A percentile compares a stretch with the other conserved stretches of the same genome.
Evolutionary conservation across 2,797 vertebrate genomes (phyloP).

Genomic region (Lacerta bilineata): DNA sequence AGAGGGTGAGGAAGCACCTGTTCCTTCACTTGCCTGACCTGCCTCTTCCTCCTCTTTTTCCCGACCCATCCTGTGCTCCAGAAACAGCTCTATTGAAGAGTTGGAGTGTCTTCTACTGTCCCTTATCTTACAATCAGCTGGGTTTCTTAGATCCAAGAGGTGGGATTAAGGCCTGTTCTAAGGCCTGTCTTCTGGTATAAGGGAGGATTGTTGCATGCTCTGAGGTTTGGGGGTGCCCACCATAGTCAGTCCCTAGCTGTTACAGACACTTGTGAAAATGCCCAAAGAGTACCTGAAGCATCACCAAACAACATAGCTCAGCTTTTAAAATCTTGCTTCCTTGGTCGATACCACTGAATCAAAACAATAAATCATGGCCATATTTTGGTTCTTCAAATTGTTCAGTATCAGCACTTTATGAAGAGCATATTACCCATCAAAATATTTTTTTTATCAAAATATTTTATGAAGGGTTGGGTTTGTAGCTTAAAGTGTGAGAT

Average conservation of each 20-base stretch:
- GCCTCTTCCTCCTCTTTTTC: too few species aligned
- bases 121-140: too few species aligned
- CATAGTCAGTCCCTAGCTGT: neutral
- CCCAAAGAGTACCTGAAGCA: neutral
- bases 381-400: conserved; percentile 24
- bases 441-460: neutral
- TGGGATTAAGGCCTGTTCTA: too few species aligned
- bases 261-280: neutral
- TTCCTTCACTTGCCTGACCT: too few species aligned
- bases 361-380: neutral
- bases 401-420: conserved; percentile 3
- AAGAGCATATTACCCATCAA: neutral
- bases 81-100: too few species aligned
- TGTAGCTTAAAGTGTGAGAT: conserved; percentile 15
- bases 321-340: neutral
- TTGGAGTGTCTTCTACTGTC: too few species aligned
- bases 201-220: too few species aligned
- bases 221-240: too few species aligned
- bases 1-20: too few species aligned
- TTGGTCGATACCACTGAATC: neutral
- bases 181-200: too few species aligned
- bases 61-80: too few species aligned
- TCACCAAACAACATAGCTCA: neutral
- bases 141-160: too few species aligned
- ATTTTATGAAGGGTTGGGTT: conserved; percentile 6